A percentile compares a stretch with the other conserved stretches of the same genome.
Evolutionary conservation across 37 sponge, comb jelly and placozoan species (phyloP).

Genomic region (Petrosia ficiformis): DNA sequence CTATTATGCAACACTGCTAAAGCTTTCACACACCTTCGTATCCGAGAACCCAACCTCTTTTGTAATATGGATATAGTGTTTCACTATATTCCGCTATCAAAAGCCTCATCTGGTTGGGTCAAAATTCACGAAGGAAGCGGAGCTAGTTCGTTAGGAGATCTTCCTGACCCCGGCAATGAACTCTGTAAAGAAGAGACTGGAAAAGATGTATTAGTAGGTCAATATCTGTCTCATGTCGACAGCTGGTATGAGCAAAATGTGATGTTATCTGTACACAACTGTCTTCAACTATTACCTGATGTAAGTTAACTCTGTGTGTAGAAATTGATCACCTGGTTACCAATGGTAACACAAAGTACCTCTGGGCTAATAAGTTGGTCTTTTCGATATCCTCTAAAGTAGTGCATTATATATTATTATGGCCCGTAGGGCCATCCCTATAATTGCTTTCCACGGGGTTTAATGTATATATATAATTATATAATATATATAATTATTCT

Average conservation of each 20-base stretch:
- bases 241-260: conserved; percentile 93
- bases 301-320: conserved; percentile 31
- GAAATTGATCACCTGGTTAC: neutral
- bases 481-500: too few relatives aligned
- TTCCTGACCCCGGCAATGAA: conserved; percentile 39
- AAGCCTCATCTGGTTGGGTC: conserved; percentile 6
- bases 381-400: too few relatives aligned
- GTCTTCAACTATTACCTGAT: conserved; percentile 54
- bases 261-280: conserved; percentile 68
- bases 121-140: neutral
- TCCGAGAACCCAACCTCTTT: conserved; percentile 58
- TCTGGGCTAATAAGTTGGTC: too few relatives aligned
- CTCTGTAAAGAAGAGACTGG: conserved; percentile 29
- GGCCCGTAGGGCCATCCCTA: too few relatives aligned
- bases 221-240: conserved; percentile 78
- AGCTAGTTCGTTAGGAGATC: conserved; percentile 18
- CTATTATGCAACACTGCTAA: conserved; percentile 36
- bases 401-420: too few relatives aligned
- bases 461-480: too few relatives aligned
- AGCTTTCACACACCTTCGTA: conserved; percentile 57
- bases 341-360: too few relatives aligned
- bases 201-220: conserved; percentile 69
- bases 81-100: conserved; percentile 69
- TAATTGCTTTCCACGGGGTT: too few relatives aligned
- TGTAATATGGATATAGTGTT: conserved; percentile 49